These are phyloP conservation scores for Lordiphosa fenestrarum DNA, from an alignment of 2,888 invertebrate species.

Conservation along the genomic window DNA sequence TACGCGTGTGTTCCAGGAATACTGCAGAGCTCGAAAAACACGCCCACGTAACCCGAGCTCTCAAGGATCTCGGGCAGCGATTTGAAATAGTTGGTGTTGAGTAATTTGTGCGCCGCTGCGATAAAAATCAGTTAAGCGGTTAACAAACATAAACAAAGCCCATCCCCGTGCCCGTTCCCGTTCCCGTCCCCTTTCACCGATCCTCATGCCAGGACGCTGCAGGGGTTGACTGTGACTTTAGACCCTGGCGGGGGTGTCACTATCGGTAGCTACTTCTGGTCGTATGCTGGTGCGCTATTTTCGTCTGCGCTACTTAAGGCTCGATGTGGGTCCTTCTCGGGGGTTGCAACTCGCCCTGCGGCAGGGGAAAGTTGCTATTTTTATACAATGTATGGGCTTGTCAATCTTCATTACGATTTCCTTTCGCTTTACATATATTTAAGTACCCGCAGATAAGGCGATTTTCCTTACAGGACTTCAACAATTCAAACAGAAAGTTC, in stretches of 20 bases:
- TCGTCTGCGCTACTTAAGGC: constrained; percentile 40
- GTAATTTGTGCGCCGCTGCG: constrained; percentile 61
- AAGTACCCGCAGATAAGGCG: constrained; percentile 50
- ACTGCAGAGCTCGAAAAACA: constrained; percentile 28
- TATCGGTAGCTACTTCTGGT: constrained; percentile 39
- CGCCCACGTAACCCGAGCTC: constrained; percentile 55
- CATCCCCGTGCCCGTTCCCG: constrained; percentile 15
- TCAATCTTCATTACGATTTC: constrained; percentile 61
- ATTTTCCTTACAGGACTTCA: constrained; percentile 45
- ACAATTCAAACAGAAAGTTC: constrained; percentile 45
- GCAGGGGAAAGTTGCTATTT: constrained; percentile 49
- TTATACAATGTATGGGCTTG: constrained; percentile 36
- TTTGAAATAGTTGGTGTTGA: constrained; percentile 55
- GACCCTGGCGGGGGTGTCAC: constrained; percentile 25
- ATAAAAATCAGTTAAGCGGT: constrained; percentile 68
- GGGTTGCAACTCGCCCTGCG: constrained; percentile 23
- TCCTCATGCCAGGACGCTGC: constrained; percentile 1
- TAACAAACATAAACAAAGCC: constrained; percentile 57
- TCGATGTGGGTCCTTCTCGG: constrained; percentile 51
- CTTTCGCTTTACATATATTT: constrained; percentile 19
- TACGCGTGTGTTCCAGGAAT: constrained; percentile 69
- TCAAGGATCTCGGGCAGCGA: constrained; percentile 20
- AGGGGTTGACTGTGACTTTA: background rate
- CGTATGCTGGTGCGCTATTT: constrained; percentile 39
- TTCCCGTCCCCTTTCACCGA: background rate